phyloP scores from a whole-genome alignment of 1,140 invertebrate species.

The Archivesica marissinica region DNA sequence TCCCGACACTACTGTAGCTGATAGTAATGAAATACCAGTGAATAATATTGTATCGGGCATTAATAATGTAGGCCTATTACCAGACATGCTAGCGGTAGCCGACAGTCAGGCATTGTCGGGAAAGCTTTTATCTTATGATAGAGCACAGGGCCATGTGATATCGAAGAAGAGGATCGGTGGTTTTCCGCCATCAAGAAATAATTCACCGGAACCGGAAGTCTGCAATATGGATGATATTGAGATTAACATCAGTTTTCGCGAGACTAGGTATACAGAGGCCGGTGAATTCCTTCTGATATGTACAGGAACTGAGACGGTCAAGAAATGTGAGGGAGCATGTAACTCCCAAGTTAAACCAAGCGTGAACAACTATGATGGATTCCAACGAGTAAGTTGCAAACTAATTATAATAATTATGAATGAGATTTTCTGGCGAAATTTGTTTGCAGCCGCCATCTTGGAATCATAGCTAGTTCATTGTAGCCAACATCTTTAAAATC shows the following conservation, averaged over 20 bases:
- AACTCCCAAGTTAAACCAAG: slow-evolving; percentile 18
- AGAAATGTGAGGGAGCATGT: slow-evolving; percentile 48
- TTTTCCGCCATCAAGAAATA: not conserved
- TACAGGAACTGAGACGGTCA: slow-evolving; percentile 14
- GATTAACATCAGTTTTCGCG: slow-evolving; percentile 29
- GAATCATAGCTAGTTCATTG: not conserved
- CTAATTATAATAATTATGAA: too few relatives aligned
- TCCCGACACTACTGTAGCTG: too few relatives aligned
- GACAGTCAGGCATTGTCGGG: not conserved
- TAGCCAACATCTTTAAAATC: not conserved
- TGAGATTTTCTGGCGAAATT: too few relatives aligned
- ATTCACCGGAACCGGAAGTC: not conserved
- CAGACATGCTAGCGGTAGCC: not conserved
- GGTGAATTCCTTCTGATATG: not conserved
- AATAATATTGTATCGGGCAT: too few relatives aligned
- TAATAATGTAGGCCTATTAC: not conserved
- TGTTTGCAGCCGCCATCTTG: not conserved
- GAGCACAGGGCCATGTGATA: not conserved
- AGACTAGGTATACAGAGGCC: slow-evolving; percentile 2
- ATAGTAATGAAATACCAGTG: too few relatives aligned
- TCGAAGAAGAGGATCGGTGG: not conserved
- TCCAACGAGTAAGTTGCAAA: slow-evolving; percentile 17
- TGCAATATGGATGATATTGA: slow-evolving; percentile 26
- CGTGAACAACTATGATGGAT: slow-evolving; percentile 25
- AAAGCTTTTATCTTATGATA: too few relatives aligned